Evolutionary conservation across 2,797 vertebrate genomes (phyloP), one percentile per base, ranked within the genome.

Genomic region (Esox lucius): DNA sequence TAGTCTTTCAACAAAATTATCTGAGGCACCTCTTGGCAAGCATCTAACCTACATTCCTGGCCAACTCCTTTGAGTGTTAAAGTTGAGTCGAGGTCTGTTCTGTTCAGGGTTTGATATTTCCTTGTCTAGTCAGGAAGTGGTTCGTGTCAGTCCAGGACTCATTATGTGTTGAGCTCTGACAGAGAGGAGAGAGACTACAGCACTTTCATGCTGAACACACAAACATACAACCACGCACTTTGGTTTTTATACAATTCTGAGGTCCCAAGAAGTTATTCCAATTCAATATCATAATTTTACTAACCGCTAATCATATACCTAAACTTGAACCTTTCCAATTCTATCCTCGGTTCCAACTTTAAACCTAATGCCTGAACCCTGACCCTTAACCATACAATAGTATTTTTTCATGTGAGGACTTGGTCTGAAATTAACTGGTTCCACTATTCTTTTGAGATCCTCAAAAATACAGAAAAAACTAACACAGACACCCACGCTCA

Each of bases 21-120:
- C 81, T 75, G 76, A 85, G 87, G 79, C 35, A 81, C 87, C 82
- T 88, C 78, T 81, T 85, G 83, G 86, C 83, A 75, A 83, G 83
- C 0, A 28, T 82, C 86, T 61, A 62, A 19, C 17, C 53, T 24
- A 42, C 56, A 5, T 61, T 59, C 33, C 28, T 39, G 16, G 53
- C 28, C 64, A 24, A 67, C 31, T 67, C 59, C 19, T 61, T 51
- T 75, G 78, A 82, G 49, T 75, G 75, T 78, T 72, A 75, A 68
- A 73, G 75, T 28, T 28, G 33, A 42, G 66, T 19, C 66, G 28
- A 33, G 62, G 62, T 31, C 31, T 66, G 19, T 15, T 24, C 35
- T 61, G 56, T 16, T 67, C 46, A 7, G 22, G 35, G 26, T 26
- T 48, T 7, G 39, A 51, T 76, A 67, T 56, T 79, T 83, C 33